Base-by-base conservation (phyloP, 1,140 invertebrate species). In the Luehdorfia chinensis region DNA sequence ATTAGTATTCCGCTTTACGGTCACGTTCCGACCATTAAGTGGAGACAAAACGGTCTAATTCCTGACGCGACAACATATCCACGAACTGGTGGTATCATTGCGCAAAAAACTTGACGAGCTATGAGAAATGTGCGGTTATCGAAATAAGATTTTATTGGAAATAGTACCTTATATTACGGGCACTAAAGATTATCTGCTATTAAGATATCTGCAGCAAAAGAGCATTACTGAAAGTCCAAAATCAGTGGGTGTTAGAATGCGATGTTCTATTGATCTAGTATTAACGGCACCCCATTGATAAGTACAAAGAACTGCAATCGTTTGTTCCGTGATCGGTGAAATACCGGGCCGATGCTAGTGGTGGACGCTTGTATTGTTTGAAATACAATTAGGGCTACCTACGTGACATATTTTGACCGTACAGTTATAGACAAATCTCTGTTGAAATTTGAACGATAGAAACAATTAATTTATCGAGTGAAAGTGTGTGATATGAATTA, bases 11-110 rank as follows among this genome's bases (percentile, higher is more conserved):
- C 63, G 55, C 60, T 63, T 54, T 59, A 68, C 63, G 66, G 77
- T 85, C 81, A 85, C 81, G 81, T 85, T 81, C 63, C 60, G 61
- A 67, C 68, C 81, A 83, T 85, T 85, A 84, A 84, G 45, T 44
- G 73, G 69, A 85, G 78, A 83, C 77, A 85, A 83, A 83, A 78
- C 71, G 66, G 23, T 39, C 68, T 85, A 85, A 85, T 80, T 75
- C 81, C 75, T 73, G 60, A 64, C 64, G 58, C 62, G 70, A 72
- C 70, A 65, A 70, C 76, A 81, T 83, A 76, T 81, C 61, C 81
- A 85, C 81, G 81, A 70, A 83, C 70, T 45, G 37, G 32, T 50
- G 69, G 51, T 83, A 79, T 83, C 78, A 81, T 85, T 85, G 78
- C 81, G 81, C 81, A 85, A 85, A 80, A 84, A 81, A 62, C 58